These are phyloP conservation scores for Chaenocephalus aceratus DNA, from an alignment of 2,113 vertebrate species.

Conservation along the genomic window DNA sequence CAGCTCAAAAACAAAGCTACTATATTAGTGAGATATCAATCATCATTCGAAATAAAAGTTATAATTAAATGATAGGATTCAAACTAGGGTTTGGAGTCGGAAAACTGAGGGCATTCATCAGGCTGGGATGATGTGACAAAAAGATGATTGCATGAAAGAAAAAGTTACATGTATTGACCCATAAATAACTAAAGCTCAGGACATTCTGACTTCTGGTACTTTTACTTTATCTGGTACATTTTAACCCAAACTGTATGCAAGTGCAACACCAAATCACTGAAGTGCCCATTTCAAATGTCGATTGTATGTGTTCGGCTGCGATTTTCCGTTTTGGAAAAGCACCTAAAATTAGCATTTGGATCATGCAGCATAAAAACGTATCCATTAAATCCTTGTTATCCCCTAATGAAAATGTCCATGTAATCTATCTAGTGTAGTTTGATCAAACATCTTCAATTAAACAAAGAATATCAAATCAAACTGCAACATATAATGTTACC, in stretches of 20 bases:
- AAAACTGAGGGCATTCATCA: not conserved
- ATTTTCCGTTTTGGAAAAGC: constrained; percentile 36
- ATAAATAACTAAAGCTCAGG: constrained; percentile 1
- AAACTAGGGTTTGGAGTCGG: not conserved
- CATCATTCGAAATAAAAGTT: not conserved
- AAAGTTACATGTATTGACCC: not conserved
- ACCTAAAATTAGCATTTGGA: constrained; percentile 49
- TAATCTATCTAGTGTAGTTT: constrained; percentile 4
- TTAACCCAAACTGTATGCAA: constrained; percentile 33
- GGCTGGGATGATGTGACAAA: not conserved
- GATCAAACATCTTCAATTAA: not conserved
- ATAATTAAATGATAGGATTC: not conserved
- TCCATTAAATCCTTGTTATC: constrained; percentile 30
- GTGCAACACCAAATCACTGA: constrained; percentile 38
- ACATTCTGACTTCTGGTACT: constrained; percentile 3
- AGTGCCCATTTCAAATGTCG: constrained; percentile 36
- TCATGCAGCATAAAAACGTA: constrained; percentile 29
- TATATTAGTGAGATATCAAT: not conserved
- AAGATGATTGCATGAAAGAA: not conserved
- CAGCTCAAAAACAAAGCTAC: not conserved
- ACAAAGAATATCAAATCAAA: not conserved
- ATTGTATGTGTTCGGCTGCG: constrained; percentile 28
- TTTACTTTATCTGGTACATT: constrained; percentile 31
- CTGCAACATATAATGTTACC: not conserved
- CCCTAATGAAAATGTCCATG: constrained; percentile 15